Evolutionary conservation across 2,797 vertebrate species (phyloP), one percentile per base, ranked within the genome.

Genomic region (Arctocebus calabarensis): DNA sequence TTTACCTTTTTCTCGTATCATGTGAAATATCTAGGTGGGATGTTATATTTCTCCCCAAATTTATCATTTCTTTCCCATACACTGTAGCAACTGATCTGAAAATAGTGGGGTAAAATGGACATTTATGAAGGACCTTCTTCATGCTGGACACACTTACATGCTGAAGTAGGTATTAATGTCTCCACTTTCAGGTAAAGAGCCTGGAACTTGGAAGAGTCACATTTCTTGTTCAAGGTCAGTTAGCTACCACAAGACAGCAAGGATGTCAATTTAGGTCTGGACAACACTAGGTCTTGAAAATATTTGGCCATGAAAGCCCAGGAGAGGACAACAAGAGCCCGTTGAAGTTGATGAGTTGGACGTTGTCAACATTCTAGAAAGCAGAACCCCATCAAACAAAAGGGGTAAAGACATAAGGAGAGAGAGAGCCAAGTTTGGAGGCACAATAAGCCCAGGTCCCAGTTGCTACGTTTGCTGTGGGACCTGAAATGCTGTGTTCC

Each of bases 1-100:
- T 90, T 97, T n/a, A 14, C 12, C 77, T 90, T 87, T 81, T 61
- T 3, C 59, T 95, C 37, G 48, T 70, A 34, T 59, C 95, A 9
- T 7, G 64, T 66, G 94, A 64, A 81, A 43, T 88, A 84, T 43
- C 29, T 74, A 68, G 8, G 9, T 87, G 16, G 34, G 52, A 52
- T 17, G n/a, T 61, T 1, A 10, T 37, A 61, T 59, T 88, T 93
- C 73, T 90, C 13, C 34, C n/a, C 25, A 32, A 86, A 57, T 1
- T 57, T 57, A 77, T 74, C 52, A 20, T 94, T 75, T 82, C 27
- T 85, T 70, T 64, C 13, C 90, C 61, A 88, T 66, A 7, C 83
- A 68, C 19, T 37, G 37, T 40, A 14, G 10, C 37, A 71, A 62
- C 13, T 32, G 25, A 77, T 82, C 66, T 78, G 64, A 78, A 85